A percentile compares a stretch with the other conserved stretches of the same genome.
Evolutionary conservation across 1,140 invertebrate genomes (phyloP).

Genomic region (Portunus trituberculatus): DNA sequence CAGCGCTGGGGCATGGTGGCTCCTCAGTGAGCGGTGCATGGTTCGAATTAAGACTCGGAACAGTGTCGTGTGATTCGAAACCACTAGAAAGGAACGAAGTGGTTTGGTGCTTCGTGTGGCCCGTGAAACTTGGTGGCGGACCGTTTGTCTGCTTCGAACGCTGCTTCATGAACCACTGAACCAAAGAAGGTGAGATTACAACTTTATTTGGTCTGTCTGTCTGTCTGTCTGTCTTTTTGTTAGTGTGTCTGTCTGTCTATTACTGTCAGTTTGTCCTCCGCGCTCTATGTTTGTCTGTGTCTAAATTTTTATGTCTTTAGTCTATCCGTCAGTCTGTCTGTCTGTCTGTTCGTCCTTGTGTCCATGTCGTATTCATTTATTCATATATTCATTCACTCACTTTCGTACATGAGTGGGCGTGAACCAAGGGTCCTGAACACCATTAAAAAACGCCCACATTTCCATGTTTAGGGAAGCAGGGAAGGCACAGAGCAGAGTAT

Average conservation of each 20-base stretch:
- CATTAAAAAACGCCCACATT: too few species aligned
- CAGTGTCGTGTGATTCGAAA: not conserved
- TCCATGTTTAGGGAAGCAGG: too few species aligned
- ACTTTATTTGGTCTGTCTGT: not conserved
- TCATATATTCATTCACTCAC: too few species aligned
- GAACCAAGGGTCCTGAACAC: too few species aligned
- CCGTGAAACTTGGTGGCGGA: too few species aligned
- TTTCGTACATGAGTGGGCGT: too few species aligned
- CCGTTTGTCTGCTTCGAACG: not conserved
- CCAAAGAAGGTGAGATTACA: not conserved
- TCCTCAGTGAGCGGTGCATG: not conserved
- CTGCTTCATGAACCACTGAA: conserved; percentile 11
- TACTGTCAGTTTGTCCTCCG: not conserved
- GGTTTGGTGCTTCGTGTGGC: not conserved
- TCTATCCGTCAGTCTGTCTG: too few species aligned
- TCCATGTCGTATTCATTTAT: too few species aligned
- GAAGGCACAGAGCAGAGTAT: too few species aligned
- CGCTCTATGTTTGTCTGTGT: not conserved
- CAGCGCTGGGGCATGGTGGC: not conserved
- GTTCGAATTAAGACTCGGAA: not conserved
- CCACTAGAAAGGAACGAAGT: conserved; percentile 9
- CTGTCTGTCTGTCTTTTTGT: not conserved
- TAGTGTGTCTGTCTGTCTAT: not conserved
- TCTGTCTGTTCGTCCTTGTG: too few species aligned
- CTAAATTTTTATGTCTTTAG: not conserved